Percentiles rank a stretch among this genome's conserved stretches.
These are phyloP conservation scores for Sylvilagus bachmani DNA, from an alignment of 2,113 vertebrate species.

Conservation along the genomic window DNA sequence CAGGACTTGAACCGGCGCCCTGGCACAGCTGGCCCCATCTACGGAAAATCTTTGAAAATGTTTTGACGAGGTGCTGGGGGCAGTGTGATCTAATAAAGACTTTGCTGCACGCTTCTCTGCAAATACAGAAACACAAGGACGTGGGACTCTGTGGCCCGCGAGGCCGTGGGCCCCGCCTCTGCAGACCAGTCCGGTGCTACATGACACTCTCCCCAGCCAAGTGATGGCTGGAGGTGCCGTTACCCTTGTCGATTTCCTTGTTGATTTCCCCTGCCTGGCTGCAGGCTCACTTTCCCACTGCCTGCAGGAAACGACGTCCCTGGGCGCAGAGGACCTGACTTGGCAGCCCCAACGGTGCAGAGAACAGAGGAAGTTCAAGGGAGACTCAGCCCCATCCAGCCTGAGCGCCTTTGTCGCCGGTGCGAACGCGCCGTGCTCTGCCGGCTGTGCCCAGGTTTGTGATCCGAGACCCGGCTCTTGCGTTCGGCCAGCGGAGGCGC, in stretches of 20 bases:
- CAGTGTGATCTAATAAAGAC: not conserved
- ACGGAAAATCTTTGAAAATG: constrained; percentile 6
- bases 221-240: not conserved
- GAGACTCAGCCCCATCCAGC: not conserved
- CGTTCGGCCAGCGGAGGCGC: not conserved
- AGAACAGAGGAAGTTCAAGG: constrained; percentile 17
- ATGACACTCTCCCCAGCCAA: not conserved
- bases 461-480: not conserved
- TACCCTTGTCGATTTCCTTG: constrained; percentile 69
- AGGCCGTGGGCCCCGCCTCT: not conserved
- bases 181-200: not conserved
- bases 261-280: constrained; percentile 62
- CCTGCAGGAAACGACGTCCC: constrained; percentile 72
- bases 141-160: not conserved
- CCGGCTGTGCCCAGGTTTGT: not conserved
- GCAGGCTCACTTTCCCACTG: constrained; percentile 67
- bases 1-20: no score
- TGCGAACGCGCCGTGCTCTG: not conserved
- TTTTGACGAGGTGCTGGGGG: constrained; percentile 8
- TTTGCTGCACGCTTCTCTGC: not conserved
- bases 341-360: constrained; percentile 43
- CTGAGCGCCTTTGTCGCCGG: not conserved
- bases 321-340: constrained; percentile 39
- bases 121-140: constrained; percentile 19
- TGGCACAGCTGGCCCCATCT: no score